Percentiles rank a stretch among this genome's conserved stretches.
These are phyloP conservation scores for Columba janthina DNA, from an alignment of 2,113 vertebrate species.

Conservation along the genomic window DNA sequence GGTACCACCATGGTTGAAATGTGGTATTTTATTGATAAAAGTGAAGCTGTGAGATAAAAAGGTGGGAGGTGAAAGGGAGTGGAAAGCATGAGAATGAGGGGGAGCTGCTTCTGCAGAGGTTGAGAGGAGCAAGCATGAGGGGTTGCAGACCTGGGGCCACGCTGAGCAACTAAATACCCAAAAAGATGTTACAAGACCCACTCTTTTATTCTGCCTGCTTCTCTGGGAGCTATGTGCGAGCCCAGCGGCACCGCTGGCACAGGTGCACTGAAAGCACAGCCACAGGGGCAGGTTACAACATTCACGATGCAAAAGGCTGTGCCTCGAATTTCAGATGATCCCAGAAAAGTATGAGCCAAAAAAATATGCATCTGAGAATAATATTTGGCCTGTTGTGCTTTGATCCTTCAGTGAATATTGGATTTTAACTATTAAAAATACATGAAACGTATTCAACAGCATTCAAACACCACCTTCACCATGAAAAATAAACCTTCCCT, in stretches of 20 bases:
- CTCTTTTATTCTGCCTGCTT: neutral
- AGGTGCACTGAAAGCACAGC: neutral
- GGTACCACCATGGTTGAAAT: neutral
- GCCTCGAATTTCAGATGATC: constrained; percentile 15
- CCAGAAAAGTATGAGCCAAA: neutral
- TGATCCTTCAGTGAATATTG: constrained; percentile 66
- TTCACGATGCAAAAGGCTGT: neutral
- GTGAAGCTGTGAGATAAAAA: neutral
- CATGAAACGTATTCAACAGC: constrained; percentile 58
- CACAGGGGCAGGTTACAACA: neutral
- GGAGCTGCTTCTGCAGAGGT: neutral
- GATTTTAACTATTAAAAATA: constrained; percentile 64
- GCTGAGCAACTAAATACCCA: neutral
- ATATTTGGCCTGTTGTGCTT: constrained; percentile 47
- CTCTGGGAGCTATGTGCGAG: neutral
- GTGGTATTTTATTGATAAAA: neutral
- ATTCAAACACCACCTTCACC: constrained; percentile 51
- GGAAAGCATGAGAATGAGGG: neutral
- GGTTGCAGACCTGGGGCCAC: neutral
- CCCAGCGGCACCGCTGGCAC: neutral
- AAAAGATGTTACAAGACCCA: neutral
- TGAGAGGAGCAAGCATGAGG: neutral
- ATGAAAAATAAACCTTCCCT: constrained; percentile 49
- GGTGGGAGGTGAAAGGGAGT: neutral
- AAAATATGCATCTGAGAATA: constrained; percentile 34